Percentiles rank a stretch among this genome's conserved stretches.
Evolutionary conservation across 2,888 invertebrate genomes (phyloP).

Genomic region (Aphodius granarius): DNA sequence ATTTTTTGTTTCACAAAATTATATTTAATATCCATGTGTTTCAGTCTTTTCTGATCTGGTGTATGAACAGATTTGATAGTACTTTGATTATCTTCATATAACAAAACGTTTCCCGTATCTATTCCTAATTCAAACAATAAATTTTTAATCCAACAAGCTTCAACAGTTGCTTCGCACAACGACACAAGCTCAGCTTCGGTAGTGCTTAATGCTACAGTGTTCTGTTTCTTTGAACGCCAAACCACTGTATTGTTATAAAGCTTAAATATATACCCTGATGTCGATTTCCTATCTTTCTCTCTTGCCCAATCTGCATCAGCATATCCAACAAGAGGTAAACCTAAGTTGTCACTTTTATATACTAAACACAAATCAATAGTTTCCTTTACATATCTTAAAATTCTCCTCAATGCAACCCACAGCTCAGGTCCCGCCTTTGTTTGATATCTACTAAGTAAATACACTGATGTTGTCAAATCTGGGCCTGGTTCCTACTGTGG

Average conservation of each 20-base stretch:
- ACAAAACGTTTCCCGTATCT: slow-evolving; percentile 6
- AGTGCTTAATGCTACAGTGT: slow-evolving; percentile 26
- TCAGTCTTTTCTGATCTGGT: slow-evolving; percentile 26
- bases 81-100: slow-evolving; percentile 29
- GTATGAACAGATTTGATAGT: slow-evolving; percentile 24
- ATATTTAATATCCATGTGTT: slow-evolving; percentile 14
- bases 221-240: slow-evolving; percentile 31
- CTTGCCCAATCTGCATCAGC: slow-evolving; percentile 34
- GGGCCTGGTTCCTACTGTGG: slow-evolving; percentile 30
- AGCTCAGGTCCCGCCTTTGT: slow-evolving; percentile 28
- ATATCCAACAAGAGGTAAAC: slow-evolving; percentile 26
- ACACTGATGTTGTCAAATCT: slow-evolving; percentile 28
- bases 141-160: slow-evolving; percentile 31
- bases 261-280: slow-evolving; percentile 26
- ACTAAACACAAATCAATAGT: slow-evolving; percentile 29
- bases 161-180: slow-evolving; percentile 26
- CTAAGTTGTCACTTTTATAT: slow-evolving; percentile 23
- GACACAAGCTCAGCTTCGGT: slow-evolving; percentile 31
- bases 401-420: slow-evolving; percentile 32
- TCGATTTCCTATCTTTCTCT: slow-evolving; percentile 26
- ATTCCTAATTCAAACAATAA: slow-evolving; percentile 25
- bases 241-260: slow-evolving; percentile 27
- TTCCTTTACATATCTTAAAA: slow-evolving; percentile 35
- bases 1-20: slow-evolving; percentile 16
- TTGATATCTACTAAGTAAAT: slow-evolving; percentile 30